A percentile compares a stretch with the other conserved stretches of the same genome.
Evolutionary conservation across 2,113 vertebrate species (phyloP).

Genomic region (Gymnorhina tibicen): DNA sequence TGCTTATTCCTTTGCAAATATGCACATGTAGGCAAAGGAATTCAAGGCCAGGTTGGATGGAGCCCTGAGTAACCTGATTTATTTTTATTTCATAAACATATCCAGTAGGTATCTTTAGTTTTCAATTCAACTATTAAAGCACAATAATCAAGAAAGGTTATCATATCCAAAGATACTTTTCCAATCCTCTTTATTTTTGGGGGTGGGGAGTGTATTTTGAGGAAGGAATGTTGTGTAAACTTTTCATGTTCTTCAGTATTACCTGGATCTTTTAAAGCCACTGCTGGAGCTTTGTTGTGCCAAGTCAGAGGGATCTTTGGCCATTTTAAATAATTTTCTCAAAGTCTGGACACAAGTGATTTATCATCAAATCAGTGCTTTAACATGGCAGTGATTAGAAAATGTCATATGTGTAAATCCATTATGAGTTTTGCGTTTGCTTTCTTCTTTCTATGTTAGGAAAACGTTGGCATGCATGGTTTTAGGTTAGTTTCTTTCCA

Average conservation of each 20-base stretch:
- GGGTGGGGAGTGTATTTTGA: neutral
- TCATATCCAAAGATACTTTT: neutral
- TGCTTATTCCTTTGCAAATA: neutral
- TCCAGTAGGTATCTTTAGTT: neutral
- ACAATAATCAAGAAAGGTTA: neutral
- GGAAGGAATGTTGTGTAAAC: neutral
- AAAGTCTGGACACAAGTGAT: neutral
- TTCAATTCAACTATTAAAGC: neutral
- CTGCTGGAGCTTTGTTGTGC: neutral
- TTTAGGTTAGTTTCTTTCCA: neutral
- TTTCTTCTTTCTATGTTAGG: neutral
- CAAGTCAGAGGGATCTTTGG: neutral
- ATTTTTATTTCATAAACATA: neutral
- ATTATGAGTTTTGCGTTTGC: neutral
- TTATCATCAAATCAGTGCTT: neutral
- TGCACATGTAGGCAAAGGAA: neutral
- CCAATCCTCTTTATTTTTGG: neutral
- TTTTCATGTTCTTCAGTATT: neutral
- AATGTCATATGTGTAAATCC: neutral
- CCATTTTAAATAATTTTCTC: neutral
- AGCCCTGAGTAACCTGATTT: neutral
- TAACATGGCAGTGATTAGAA: neutral
- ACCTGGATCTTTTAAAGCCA: neutral
- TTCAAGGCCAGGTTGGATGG: neutral
- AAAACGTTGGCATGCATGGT: neutral